Evolutionary conservation across 2,888 invertebrate genomes (phyloP).

Genomic region (Metellina segmentata): DNA sequence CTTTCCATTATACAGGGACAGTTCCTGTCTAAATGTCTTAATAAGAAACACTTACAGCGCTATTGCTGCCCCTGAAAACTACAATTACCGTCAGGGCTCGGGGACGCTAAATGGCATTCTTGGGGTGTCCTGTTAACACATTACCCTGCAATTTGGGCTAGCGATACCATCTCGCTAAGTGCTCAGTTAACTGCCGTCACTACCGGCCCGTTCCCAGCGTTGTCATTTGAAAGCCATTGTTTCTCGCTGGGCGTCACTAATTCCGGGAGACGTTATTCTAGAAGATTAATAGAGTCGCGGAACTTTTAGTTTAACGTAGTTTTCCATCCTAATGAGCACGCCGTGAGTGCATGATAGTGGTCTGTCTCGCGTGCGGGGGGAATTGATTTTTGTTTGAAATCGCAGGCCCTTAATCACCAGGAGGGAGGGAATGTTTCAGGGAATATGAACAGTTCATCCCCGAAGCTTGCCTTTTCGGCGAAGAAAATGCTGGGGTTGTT

Average conservation of each 20-base stretch:
- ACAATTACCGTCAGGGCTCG: constrained; percentile 23
- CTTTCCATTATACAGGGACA: background rate
- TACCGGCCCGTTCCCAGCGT: constrained; percentile 10
- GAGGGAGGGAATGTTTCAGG: constrained; percentile 2
- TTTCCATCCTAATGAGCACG: constrained; percentile 37
- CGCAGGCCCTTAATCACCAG: background rate
- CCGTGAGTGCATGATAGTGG: constrained; percentile 10
- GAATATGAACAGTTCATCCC: background rate
- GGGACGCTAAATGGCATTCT: constrained; percentile 19
- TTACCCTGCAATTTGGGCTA: constrained; percentile 35
- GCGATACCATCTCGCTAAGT: constrained; percentile 60
- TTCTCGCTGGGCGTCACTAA: constrained; percentile 31
- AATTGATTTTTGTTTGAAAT: constrained; percentile 22
- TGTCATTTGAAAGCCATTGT: constrained; percentile 30
- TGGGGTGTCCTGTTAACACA: constrained; percentile 30
- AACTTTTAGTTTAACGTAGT: constrained; percentile 44
- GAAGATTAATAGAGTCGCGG: constrained; percentile 54
- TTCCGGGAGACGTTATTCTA: constrained; percentile 18
- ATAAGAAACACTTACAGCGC: constrained; percentile 27
- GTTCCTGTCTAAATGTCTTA: constrained; percentile 16
- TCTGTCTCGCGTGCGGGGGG: constrained; percentile 1
- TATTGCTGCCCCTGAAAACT: constrained; percentile 29
- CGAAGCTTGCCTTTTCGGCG: too few species aligned
- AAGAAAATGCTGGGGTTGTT: too few species aligned
- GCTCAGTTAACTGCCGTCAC: constrained; percentile 25